Conservation (phyloP, 2,888 invertebrate genomes). For the Cheilosia impressa region DNA sequence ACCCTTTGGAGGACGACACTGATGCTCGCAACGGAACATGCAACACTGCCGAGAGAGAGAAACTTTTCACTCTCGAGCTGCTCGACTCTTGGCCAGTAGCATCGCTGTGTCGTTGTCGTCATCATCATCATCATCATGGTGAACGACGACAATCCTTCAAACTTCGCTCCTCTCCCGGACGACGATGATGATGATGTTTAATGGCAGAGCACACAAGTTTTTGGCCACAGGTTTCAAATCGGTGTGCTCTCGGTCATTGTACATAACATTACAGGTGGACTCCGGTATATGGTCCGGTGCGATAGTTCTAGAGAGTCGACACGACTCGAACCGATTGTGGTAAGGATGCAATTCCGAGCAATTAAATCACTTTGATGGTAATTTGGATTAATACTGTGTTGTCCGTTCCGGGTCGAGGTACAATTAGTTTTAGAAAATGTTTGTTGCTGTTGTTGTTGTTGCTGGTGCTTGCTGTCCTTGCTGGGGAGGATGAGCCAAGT, state of each 20-base stretch:
- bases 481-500: constrained; percentile 24
- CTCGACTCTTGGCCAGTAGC: neutral
- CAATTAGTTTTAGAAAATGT: constrained; percentile 81
- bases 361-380: constrained; percentile 84
- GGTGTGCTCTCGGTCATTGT: constrained; percentile 6
- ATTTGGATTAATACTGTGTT: constrained; percentile 84
- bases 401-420: constrained; percentile 79
- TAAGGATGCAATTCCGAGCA: constrained; percentile 82
- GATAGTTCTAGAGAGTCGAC: constrained; percentile 49
- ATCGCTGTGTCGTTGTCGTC: neutral
- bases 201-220: constrained; percentile 67
- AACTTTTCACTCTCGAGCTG: constrained; percentile 35
- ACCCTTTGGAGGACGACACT: constrained; percentile 70
- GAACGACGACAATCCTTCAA: constrained; percentile 70
- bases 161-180: constrained; percentile 43
- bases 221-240: constrained; percentile 65
- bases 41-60: constrained; percentile 19
- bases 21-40: constrained; percentile 1
- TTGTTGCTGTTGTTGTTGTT: constrained; percentile 50
- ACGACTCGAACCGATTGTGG: constrained; percentile 79
- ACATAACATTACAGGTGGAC: constrained; percentile 75
- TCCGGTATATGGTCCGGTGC: constrained; percentile 6
- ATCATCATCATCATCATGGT: constrained; percentile 1
- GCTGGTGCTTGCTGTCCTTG: constrained; percentile 60
- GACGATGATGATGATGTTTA: constrained; percentile 69